A percentile compares a stretch with the other conserved stretches of the same genome.
phyloP scores from a whole-genome alignment of 2,113 vertebrate species.

The Tetrao urogallus region DNA sequence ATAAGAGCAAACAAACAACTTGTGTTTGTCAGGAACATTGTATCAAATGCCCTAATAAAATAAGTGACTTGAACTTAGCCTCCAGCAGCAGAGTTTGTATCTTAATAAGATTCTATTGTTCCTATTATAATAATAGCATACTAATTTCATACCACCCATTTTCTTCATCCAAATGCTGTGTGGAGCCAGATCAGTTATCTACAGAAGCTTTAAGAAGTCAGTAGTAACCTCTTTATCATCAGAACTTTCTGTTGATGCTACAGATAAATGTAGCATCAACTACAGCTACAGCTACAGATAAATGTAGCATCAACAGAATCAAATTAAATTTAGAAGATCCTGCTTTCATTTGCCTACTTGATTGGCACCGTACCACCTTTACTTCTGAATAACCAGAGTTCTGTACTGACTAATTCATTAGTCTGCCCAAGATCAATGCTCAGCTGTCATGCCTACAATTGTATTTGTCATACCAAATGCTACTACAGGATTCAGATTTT shows the following conservation, averaged over 20 bases:
- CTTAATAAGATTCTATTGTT: background rate
- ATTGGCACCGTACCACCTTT: background rate
- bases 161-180: background rate
- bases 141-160: background rate
- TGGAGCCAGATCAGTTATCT: background rate
- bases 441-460: background rate
- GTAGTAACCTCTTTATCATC: background rate
- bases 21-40: background rate
- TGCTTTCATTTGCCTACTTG: background rate
- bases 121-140: background rate
- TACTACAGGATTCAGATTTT: background rate
- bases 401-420: background rate
- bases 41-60: background rate
- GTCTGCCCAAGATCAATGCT: background rate
- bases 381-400: background rate
- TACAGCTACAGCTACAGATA: too few species aligned
- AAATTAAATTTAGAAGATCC: background rate
- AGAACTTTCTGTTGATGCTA: background rate
- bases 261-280: background rate
- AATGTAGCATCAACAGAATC: background rate
- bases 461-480: background rate
- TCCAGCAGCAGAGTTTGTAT: background rate
- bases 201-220: background rate
- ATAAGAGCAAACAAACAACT: background rate
- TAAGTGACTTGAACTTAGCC: background rate